phyloP scores from a whole-genome alignment of 1,140 invertebrate genomes.

The Microplitis mediator region DNA sequence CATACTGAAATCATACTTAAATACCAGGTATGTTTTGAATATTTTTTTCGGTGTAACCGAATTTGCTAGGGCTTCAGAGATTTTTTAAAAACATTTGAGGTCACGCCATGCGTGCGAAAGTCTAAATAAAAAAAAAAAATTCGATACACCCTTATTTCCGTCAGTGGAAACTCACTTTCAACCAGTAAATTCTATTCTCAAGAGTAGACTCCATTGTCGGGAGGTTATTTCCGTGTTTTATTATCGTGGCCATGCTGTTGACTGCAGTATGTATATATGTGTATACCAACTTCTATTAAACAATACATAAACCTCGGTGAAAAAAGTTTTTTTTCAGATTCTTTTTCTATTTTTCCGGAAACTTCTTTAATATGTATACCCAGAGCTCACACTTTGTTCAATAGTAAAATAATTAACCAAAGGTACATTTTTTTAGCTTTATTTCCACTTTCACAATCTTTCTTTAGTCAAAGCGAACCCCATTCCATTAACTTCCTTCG shows the following conservation, averaged over 20 bases:
- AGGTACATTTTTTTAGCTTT: too few species aligned
- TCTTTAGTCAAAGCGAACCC: too few species aligned
- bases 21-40: too few species aligned
- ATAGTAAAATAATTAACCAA: too few species aligned
- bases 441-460: too few species aligned
- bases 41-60: not conserved
- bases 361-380: too few species aligned
- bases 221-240: constrained; percentile 22
- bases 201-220: constrained; percentile 26
- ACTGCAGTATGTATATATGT: not conserved
- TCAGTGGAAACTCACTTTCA: constrained; percentile 32
- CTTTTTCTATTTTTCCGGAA: too few species aligned
- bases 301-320: not conserved
- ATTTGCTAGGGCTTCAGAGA: not conserved
- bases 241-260: not conserved
- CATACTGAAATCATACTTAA: not conserved
- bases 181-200: constrained; percentile 9
- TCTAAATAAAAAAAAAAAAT: constrained; percentile 18
- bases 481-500: too few species aligned
- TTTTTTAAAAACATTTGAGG: not conserved
- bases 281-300: not conserved
- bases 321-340: too few species aligned
- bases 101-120: not conserved
- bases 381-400: too few species aligned
- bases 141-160: constrained; percentile 39